Percentiles rank a stretch among this genome's conserved stretches.
phyloP scores from a whole-genome alignment of 35 echinoderm and acorn worm genomes.

The Anneissia japonica region DNA sequence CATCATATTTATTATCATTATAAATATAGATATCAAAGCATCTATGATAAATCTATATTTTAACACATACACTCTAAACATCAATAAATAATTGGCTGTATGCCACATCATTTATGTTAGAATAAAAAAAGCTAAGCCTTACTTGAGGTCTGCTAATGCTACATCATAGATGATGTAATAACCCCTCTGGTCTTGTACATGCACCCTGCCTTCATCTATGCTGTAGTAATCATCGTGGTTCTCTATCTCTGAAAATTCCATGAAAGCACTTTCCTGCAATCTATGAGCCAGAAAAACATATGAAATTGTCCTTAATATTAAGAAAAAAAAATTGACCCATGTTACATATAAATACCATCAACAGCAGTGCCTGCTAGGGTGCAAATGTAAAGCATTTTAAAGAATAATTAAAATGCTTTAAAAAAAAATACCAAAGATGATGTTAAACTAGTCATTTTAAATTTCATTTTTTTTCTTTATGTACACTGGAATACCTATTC shows the following conservation, averaged over 20 bases:
- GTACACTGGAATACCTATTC: too few relatives aligned
- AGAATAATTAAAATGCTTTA: too few relatives aligned
- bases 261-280: constrained; percentile 77
- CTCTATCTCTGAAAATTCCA: constrained; percentile 97
- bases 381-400: too few relatives aligned
- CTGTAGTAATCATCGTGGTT: constrained; percentile 99
- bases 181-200: constrained; percentile 95
- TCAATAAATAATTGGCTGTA: neutral
- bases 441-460: too few relatives aligned
- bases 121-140: constrained; percentile 1
- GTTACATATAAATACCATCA: too few relatives aligned
- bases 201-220: constrained; percentile 85
- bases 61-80: neutral
- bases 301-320: too few relatives aligned
- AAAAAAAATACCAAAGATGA: too few relatives aligned
- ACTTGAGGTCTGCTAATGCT: constrained; percentile 82
- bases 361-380: too few relatives aligned
- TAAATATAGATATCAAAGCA: neutral
- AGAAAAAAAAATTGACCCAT: too few relatives aligned
- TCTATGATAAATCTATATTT: neutral
- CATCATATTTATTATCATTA: too few relatives aligned
- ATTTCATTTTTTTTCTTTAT: too few relatives aligned
- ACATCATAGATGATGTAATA: constrained; percentile 88
- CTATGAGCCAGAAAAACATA: constrained; percentile 17
- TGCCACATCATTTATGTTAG: neutral